phyloP scores from a whole-genome alignment of 1,140 invertebrate species.

The Camponotus floridanus region DNA sequence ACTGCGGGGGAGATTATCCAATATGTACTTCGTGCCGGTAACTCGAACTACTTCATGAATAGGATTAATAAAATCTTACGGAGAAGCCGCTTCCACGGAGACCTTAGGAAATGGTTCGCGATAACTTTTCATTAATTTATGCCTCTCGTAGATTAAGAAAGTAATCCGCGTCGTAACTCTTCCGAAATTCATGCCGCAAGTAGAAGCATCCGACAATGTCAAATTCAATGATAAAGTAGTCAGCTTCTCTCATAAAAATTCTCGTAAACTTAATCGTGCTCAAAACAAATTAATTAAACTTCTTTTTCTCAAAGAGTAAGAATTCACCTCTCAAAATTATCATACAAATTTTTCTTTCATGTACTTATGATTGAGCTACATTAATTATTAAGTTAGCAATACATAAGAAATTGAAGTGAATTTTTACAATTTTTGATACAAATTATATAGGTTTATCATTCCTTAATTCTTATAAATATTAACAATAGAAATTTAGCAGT shows the following conservation, averaged over 20 bases:
- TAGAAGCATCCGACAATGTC: conserved; percentile 34
- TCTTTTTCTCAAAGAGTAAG: not conserved
- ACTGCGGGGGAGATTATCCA: conserved; percentile 61
- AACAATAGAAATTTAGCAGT: not conserved
- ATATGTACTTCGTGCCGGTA: conserved; percentile 50
- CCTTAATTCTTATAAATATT: not conserved
- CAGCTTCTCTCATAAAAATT: conserved; percentile 9
- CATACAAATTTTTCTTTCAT: not conserved
- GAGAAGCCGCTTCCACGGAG: conserved; percentile 23
- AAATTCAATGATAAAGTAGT: conserved; percentile 24
- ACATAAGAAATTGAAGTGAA: not conserved
- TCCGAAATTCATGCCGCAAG: conserved; percentile 13
- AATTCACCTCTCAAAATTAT: not conserved
- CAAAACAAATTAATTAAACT: not conserved
- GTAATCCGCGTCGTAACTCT: conserved; percentile 55
- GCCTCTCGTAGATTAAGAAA: conserved; percentile 51
- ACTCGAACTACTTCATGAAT: conserved; percentile 71
- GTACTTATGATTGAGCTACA: not conserved
- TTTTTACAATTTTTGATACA: no score
- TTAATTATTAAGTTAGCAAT: not conserved
- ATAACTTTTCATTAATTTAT: conserved; percentile 59
- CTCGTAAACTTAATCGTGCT: not conserved
- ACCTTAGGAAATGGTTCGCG: conserved; percentile 50
- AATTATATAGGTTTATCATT: not conserved
- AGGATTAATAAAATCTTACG: conserved; percentile 74